Conservation (phyloP, 2,888 invertebrate species). For the Scaptomyza caliginosa region DNA sequence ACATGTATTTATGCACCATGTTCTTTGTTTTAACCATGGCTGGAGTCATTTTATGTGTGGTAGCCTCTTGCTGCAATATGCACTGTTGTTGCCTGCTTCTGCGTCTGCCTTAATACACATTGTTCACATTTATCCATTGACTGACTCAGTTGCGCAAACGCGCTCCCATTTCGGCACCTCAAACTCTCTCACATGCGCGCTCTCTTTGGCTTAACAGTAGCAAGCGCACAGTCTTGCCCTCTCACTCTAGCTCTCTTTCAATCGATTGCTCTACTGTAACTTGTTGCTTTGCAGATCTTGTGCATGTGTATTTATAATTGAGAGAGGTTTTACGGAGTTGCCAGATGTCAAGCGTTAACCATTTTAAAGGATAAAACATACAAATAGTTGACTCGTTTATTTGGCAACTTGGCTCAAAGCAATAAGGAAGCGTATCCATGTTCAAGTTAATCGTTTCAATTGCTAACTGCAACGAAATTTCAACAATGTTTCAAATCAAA, state of each 20-base stretch:
- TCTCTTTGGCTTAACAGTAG: neutral
- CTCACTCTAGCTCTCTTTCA: too few relatives aligned
- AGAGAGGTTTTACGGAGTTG: conserved; percentile 18
- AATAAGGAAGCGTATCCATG: neutral
- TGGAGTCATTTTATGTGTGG: conserved; percentile 23
- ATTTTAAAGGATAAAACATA: neutral
- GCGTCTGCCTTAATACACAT: conserved; percentile 30
- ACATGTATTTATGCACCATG: neutral
- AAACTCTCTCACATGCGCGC: conserved; percentile 4
- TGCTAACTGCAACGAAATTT: conserved; percentile 17
- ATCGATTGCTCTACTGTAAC: conserved; percentile 32
- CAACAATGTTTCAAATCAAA: conserved; percentile 11
- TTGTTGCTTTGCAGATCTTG: conserved; percentile 59
- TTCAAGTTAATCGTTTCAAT: conserved; percentile 12
- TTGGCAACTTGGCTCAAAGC: neutral
- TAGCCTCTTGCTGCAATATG: conserved; percentile 48
- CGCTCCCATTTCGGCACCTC: conserved; percentile 20
- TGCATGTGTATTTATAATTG: neutral
- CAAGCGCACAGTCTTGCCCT: conserved; percentile 1
- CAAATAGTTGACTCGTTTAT: neutral
- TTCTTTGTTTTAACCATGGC: conserved; percentile 66
- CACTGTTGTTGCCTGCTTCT: conserved; percentile 31
- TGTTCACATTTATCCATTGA: conserved; percentile 46
- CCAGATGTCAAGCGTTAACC: conserved; percentile 19
- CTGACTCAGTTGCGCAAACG: conserved; percentile 69